A percentile compares a stretch with the other conserved stretches of the same genome.
Conservation (phyloP, 1,140 invertebrate genomes). For the silkworm (Bombyx mori) region DNA sequence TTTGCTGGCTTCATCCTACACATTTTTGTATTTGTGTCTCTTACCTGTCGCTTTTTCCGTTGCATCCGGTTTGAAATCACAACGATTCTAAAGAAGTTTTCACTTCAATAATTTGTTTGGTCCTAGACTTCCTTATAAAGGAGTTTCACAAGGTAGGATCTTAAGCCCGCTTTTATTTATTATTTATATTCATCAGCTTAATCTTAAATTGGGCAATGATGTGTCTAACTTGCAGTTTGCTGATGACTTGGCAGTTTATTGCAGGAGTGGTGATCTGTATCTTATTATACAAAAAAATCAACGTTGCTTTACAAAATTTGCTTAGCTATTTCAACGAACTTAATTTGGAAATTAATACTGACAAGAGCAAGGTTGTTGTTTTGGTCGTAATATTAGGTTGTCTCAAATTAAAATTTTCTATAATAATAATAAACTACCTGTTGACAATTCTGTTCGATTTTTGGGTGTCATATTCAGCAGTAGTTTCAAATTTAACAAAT, state of each 20-base stretch:
- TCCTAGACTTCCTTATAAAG: conserved; percentile 12
- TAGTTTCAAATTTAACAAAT: not conserved
- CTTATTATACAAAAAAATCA: not conserved
- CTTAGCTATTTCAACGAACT: not conserved
- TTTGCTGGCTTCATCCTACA: too few relatives aligned
- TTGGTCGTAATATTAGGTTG: not conserved
- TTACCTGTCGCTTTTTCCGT: too few relatives aligned
- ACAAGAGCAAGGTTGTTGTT: not conserved
- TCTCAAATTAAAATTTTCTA: not conserved
- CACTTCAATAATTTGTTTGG: conserved; percentile 4
- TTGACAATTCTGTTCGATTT: not conserved
- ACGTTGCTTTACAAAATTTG: not conserved
- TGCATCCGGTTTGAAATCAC: too few relatives aligned
- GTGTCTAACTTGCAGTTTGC: conserved; percentile 15
- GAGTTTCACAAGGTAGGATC: conserved; percentile 15
- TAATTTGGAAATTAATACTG: conserved; percentile 1
- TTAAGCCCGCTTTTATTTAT: conserved; percentile 16
- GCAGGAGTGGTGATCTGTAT: conserved; percentile 1
- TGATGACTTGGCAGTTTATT: conserved; percentile 13
- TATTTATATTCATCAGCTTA: conserved; percentile 14
- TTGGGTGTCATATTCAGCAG: not conserved
- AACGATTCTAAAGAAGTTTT: too few relatives aligned
- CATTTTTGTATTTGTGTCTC: too few relatives aligned
- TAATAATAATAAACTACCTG: not conserved
- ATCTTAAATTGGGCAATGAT: conserved; percentile 9